Conservation (phyloP, 64 coral and sea anemone genomes). For the Catalaphyllia jardinei region DNA sequence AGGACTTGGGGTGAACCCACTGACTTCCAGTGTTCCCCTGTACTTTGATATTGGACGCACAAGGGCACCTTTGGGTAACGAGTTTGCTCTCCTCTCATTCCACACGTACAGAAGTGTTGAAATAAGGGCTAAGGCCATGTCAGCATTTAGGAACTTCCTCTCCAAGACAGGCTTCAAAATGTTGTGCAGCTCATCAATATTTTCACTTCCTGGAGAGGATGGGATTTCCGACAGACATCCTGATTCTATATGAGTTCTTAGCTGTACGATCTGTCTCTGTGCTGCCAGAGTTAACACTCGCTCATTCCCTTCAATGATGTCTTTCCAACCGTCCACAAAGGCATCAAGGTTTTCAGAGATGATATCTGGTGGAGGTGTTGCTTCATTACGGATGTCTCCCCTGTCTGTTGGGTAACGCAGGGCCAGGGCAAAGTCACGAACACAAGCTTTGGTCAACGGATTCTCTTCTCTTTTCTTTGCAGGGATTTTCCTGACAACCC, state of each 20-base stretch:
- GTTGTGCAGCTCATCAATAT: constrained; percentile 40
- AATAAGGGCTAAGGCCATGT: constrained; percentile 55
- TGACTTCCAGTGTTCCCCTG: constrained; percentile 44
- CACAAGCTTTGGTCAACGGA: constrained; percentile 24
- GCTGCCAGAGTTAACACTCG: constrained; percentile 53
- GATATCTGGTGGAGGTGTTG: constrained; percentile 33
- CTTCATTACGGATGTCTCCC: background rate
- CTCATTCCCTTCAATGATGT: constrained; percentile 51
- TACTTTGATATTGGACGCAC: constrained; percentile 46
- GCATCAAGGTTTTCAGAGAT: constrained; percentile 48
- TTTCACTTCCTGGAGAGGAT: constrained; percentile 12
- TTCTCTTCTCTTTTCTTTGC: constrained; percentile 60
- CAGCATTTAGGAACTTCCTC: constrained; percentile 55
- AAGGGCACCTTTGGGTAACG: constrained; percentile 1
- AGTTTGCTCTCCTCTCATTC: constrained; percentile 61
- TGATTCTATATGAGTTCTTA: constrained; percentile 20
- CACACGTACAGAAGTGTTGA: constrained; percentile 58
- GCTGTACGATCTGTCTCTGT: constrained; percentile 31
- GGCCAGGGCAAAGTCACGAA: constrained; percentile 46
- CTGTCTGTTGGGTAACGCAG: constrained; percentile 45
- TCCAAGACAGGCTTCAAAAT: constrained; percentile 55
- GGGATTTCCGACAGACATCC: constrained; percentile 55
- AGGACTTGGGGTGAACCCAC: constrained; percentile 30
- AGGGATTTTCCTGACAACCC: constrained; percentile 56
- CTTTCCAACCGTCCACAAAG: constrained; percentile 61